Conservation (phyloP, 2,113 vertebrate genomes). For the Alectura lathami region DNA sequence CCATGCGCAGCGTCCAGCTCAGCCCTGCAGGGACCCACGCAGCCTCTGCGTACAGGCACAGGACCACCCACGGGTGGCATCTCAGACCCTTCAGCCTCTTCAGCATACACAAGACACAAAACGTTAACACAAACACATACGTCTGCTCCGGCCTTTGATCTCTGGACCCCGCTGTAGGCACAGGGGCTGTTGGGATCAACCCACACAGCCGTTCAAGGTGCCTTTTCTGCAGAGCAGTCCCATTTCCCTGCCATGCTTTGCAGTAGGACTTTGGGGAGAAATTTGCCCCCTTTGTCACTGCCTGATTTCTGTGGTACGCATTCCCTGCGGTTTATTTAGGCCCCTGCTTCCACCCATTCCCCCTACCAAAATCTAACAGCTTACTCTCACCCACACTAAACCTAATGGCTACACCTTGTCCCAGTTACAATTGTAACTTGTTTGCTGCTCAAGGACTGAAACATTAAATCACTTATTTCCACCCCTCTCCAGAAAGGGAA, state of each 20-base stretch:
- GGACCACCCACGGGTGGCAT: neutral
- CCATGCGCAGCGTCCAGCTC: fast-evolving
- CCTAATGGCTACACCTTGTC: slow-evolving; percentile 12
- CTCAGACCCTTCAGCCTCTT: neutral
- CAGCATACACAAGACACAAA: neutral
- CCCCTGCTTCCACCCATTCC: neutral
- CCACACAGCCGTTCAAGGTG: neutral
- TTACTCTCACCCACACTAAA: slow-evolving; percentile 1
- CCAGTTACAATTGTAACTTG: neutral
- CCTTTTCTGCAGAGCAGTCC: neutral
- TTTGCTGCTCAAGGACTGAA: slow-evolving; percentile 2
- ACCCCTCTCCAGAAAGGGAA: slow-evolving; percentile 31
- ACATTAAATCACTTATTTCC: slow-evolving; percentile 54
- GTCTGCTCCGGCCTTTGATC: neutral
- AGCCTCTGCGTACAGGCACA: neutral
- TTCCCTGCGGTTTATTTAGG: neutral
- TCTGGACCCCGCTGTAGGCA: fast-evolving
- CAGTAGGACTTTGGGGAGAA: neutral
- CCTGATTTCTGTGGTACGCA: neutral
- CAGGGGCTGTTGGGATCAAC: neutral
- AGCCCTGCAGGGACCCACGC: neutral
- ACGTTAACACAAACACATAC: too few relatives aligned
- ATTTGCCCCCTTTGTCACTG: neutral
- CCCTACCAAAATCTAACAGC: neutral
- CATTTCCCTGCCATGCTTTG: neutral